A percentile compares a stretch with the other conserved stretches of the same genome.
phyloP scores from a whole-genome alignment of 1,140 invertebrate genomes.

The Ceratosolen solmsi region DNA sequence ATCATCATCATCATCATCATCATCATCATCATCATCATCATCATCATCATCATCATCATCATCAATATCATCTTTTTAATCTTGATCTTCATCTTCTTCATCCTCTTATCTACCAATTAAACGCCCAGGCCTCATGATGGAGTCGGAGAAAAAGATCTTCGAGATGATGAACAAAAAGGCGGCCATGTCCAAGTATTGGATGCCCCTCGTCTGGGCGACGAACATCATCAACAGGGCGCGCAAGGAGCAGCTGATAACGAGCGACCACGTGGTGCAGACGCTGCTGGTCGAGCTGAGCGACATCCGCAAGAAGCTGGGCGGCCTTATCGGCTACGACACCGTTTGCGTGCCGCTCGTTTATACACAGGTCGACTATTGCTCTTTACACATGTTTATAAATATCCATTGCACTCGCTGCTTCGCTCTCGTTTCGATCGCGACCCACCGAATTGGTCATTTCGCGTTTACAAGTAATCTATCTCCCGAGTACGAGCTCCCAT shows the following conservation, averaged over 20 bases:
- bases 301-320: conserved; percentile 84
- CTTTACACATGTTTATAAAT: conserved; percentile 7
- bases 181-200: conserved; percentile 94
- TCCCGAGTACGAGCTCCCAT: too few relatives aligned
- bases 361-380: conserved; percentile 84
- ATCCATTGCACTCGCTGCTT: not conserved
- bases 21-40: too few relatives aligned
- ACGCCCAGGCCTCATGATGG: conserved; percentile 86
- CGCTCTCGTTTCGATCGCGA: not conserved
- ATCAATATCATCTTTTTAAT: too few relatives aligned
- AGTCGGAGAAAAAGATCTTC: conserved; percentile 91
- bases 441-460: not conserved
- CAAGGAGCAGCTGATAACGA: conserved; percentile 85
- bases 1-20: too few relatives aligned
- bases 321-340: conserved; percentile 94
- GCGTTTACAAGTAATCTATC: not conserved
- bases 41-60: too few relatives aligned
- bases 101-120: not conserved
- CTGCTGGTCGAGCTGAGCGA: conserved; percentile 87
- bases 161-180: conserved; percentile 90
- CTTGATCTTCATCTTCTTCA: too few relatives aligned
- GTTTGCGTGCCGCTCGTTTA: conserved; percentile 98
- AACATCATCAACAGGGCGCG: conserved; percentile 90
- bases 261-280: conserved; percentile 91
- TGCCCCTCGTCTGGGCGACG: conserved; percentile 92